phyloP scores from a whole-genome alignment of 2,888 invertebrate genomes.

The Brachycybe producta region DNA sequence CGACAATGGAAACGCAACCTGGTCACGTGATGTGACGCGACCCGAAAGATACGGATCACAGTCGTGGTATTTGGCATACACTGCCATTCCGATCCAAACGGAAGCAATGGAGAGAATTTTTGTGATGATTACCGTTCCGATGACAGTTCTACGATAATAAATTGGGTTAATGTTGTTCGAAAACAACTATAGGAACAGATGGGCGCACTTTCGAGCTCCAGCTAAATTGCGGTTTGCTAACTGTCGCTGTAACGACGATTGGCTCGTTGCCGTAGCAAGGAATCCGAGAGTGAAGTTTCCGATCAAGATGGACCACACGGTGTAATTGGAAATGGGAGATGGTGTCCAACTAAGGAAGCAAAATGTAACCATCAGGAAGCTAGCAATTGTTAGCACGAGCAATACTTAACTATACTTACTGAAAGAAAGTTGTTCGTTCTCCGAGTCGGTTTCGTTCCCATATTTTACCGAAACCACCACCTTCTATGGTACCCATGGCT shows the following conservation, averaged over 20 bases:
- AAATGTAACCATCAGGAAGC: no score
- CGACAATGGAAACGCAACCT: no score
- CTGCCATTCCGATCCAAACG: slow-evolving; percentile 12
- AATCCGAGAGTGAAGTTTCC: slow-evolving; percentile 7
- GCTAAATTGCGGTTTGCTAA: slow-evolving; percentile 11
- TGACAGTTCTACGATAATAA: slow-evolving; percentile 3
- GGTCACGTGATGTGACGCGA: slow-evolving; percentile 9
- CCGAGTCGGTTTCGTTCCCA: slow-evolving; percentile 11
- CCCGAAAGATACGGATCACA: slow-evolving; percentile 12
- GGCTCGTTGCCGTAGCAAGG: not conserved
- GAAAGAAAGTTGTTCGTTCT: slow-evolving; percentile 9
- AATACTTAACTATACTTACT: no score
- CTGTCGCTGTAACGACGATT: slow-evolving; percentile 8
- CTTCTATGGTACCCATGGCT: slow-evolving; percentile 7
- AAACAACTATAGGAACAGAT: no score
- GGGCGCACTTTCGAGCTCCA: slow-evolving; percentile 1
- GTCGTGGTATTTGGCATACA: slow-evolving; percentile 8
- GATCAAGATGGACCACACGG: slow-evolving; percentile 11
- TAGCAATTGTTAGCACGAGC: no score
- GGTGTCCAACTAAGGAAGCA: not conserved
- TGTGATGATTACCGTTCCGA: slow-evolving; percentile 6
- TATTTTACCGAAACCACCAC: slow-evolving; percentile 4
- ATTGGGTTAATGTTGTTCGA: not conserved
- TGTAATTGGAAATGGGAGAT: not conserved
- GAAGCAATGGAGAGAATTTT: not conserved